Conservation (phyloP, 2,113 vertebrate genomes). For the Aythya baeri region DNA sequence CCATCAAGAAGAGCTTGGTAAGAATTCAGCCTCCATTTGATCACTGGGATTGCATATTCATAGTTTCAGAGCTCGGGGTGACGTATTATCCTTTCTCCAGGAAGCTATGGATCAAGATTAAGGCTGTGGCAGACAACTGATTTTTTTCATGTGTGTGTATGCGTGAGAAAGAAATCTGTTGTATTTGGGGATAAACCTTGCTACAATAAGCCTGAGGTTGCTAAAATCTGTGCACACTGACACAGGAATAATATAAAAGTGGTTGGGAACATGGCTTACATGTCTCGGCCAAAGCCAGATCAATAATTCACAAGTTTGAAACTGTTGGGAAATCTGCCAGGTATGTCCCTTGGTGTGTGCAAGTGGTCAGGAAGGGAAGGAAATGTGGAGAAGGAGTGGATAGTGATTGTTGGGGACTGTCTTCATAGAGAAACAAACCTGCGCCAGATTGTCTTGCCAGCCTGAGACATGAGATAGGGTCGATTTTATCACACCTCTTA, state of each 20-base stretch:
- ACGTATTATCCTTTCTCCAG: neutral
- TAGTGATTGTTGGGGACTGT: neutral
- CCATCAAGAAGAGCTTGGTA: neutral
- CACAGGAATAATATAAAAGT: neutral
- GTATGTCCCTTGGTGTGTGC: neutral
- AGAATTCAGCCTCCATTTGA: neutral
- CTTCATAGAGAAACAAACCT: neutral
- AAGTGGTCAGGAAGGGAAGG: neutral
- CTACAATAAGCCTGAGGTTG: neutral
- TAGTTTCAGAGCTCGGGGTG: neutral
- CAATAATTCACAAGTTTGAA: conserved; percentile 6
- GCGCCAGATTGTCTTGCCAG: neutral
- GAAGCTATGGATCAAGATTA: neutral
- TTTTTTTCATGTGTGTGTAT: too few relatives aligned
- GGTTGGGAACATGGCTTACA: neutral
- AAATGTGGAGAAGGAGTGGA: neutral
- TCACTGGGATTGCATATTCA: neutral
- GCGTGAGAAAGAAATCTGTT: neutral
- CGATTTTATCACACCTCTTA: neutral
- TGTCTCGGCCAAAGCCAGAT: neutral
- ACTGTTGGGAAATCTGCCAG: neutral
- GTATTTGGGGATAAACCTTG: neutral
- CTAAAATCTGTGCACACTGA: neutral
- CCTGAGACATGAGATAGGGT: neutral
- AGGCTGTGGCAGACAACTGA: neutral